Conservation (phyloP, 2,888 invertebrate species). For the Hydraecia micacea region DNA sequence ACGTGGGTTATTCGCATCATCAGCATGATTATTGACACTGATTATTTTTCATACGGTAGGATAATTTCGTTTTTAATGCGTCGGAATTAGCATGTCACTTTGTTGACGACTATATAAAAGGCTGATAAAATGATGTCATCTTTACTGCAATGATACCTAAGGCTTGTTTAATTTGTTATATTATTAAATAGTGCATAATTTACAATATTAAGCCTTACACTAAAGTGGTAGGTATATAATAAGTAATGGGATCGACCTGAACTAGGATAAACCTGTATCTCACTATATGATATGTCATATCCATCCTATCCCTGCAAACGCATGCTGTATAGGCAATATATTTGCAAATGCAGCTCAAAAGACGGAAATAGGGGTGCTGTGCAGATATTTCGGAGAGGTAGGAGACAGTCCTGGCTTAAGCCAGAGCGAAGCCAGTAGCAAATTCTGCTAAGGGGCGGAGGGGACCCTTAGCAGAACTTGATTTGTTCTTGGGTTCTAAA, state of each 20-base stretch:
- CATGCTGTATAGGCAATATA: neutral
- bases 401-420: neutral
- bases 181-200: no score
- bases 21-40: conserved; percentile 12
- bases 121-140: conserved; percentile 35
- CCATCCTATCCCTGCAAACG: neutral
- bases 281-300: no score
- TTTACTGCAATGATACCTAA: neutral
- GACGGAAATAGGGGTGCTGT: neutral
- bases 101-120: neutral
- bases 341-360: neutral
- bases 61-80: neutral
- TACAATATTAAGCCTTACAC: no score
- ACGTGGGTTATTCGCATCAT: conserved; percentile 6
- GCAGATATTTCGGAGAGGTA: neutral
- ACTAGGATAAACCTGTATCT: no score
- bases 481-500: neutral
- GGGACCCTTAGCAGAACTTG: neutral
- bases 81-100: conserved; percentile 19
- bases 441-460: neutral
- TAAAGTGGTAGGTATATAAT: no score
- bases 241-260: no score
- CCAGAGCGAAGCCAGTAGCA: neutral
- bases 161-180: neutral
- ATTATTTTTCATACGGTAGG: neutral